Conservation (phyloP, 2,113 vertebrate genomes). For the Corythornis cristatus region DNA sequence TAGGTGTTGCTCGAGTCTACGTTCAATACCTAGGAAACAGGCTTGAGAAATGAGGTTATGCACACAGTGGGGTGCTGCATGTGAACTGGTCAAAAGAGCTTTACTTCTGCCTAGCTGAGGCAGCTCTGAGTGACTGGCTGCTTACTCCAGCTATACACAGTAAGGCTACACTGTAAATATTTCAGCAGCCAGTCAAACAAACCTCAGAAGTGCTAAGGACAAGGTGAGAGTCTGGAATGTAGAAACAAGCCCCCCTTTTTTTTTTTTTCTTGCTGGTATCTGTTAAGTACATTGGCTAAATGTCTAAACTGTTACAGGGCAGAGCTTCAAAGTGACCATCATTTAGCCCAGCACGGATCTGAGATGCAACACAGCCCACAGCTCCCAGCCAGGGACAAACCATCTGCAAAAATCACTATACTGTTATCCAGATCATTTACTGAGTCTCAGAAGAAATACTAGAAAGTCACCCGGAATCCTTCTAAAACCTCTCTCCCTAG, state of each 20-base stretch:
- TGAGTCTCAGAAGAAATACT: not conserved
- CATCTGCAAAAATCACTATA: not conserved
- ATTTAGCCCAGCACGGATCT: not conserved
- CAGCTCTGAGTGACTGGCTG: conserved; percentile 8
- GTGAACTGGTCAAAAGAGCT: conserved; percentile 19
- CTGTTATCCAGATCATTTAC: not conserved
- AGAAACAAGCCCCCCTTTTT: not conserved
- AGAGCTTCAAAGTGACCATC: not conserved
- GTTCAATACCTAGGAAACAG: conserved; percentile 26
- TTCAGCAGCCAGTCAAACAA: conserved; percentile 27
- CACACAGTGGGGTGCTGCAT: not conserved
- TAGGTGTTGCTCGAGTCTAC: conserved; percentile 7
- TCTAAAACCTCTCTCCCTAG: not conserved
- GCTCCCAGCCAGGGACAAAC: not conserved
- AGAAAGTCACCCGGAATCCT: not conserved
- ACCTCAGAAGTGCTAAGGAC: conserved; percentile 36
- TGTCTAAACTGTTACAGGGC: not conserved
- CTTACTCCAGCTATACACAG: conserved; percentile 46
- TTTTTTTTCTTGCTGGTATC: not conserved
- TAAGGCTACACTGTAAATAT: conserved; percentile 52
- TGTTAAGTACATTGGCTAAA: not conserved
- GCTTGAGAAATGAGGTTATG: conserved; percentile 36
- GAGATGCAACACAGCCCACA: not conserved
- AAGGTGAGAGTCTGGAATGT: conserved; percentile 51
- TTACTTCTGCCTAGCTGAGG: not conserved